A percentile compares a stretch with the other conserved stretches of the same genome.
Conservation (phyloP, 2,113 vertebrate genomes). For the Paradisaea rubra region DNA sequence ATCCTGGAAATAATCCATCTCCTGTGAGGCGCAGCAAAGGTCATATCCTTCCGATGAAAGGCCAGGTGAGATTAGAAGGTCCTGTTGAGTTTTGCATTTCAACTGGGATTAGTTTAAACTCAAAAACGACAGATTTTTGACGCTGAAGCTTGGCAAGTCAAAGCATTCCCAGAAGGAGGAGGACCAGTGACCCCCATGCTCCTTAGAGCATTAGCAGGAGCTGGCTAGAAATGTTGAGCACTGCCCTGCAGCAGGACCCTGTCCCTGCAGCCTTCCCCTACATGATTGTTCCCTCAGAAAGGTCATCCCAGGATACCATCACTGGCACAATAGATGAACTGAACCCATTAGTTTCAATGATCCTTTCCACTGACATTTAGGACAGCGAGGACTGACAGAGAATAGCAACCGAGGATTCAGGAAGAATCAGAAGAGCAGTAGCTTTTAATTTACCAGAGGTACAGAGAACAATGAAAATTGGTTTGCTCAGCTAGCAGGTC, state of each 20-base stretch:
- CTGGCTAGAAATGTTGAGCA: rapidly evolving
- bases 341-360: constrained; percentile 21
- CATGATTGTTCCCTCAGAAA: rapidly evolving
- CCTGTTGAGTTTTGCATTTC: not conserved
- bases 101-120: not conserved
- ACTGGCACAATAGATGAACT: not conserved
- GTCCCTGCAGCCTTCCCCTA: not conserved
- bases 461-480: not conserved
- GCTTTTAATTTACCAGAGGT: not conserved
- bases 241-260: not conserved
- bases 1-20: not conserved
- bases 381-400: not conserved
- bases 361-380: constrained; percentile 8
- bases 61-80: not conserved
- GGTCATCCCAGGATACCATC: not conserved
- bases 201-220: not conserved
- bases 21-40: not conserved
- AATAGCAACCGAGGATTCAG: not conserved
- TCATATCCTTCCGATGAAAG: not conserved
- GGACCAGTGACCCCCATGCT: not conserved
- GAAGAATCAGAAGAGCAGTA: not conserved
- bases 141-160: not conserved
- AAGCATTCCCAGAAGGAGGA: not conserved
- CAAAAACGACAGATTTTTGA: not conserved
- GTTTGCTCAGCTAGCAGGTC: not conserved